These are phyloP conservation scores for Palythoa caribaeorum DNA, from an alignment of 92 coral and sea anemone genomes.

Conservation along the genomic window DNA sequence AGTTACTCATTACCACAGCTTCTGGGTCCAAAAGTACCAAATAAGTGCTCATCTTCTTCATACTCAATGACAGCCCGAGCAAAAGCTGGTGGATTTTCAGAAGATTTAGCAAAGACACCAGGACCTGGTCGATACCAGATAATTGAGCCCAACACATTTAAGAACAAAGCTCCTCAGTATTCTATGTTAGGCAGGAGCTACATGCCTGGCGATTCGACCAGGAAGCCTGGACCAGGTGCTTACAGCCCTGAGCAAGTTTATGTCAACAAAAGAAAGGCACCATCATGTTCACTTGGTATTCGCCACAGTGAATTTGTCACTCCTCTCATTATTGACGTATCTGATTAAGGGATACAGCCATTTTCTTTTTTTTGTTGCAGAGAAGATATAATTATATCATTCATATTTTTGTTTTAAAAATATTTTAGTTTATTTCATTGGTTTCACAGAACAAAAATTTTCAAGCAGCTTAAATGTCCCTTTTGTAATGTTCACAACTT, in stretches of 20 bases:
- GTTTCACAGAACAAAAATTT: slow-evolving; percentile 22
- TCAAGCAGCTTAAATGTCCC: background rate
- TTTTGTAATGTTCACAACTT: background rate
- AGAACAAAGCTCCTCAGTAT: slow-evolving; percentile 76
- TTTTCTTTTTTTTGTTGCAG: background rate
- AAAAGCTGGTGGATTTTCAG: slow-evolving; percentile 95
- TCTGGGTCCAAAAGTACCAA: slow-evolving; percentile 86
- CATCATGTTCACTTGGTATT: slow-evolving; percentile 91
- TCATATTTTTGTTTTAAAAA: background rate
- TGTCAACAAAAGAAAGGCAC: slow-evolving; percentile 76
- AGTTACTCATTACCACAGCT: slow-evolving; percentile 84
- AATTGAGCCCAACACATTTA: slow-evolving; percentile 70
- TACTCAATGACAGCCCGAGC: slow-evolving; percentile 96
- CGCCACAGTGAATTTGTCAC: slow-evolving; percentile 95
- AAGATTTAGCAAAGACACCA: slow-evolving; percentile 96
- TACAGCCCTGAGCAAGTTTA: slow-evolving; percentile 98
- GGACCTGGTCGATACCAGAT: slow-evolving; percentile 94
- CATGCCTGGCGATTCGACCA: slow-evolving; percentile 98
- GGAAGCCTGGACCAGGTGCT: slow-evolving; percentile 99
- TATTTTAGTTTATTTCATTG: background rate
- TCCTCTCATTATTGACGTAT: slow-evolving; percentile 93
- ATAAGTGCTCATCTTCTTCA: slow-evolving; percentile 88
- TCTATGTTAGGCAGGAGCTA: slow-evolving; percentile 87
- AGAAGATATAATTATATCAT: slow-evolving; percentile 15
- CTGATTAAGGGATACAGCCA: slow-evolving; percentile 57